Percentiles rank a stretch among this genome's conserved stretches.
phyloP scores from a whole-genome alignment of 2,888 invertebrate genomes.

The Epirrhoe tristata region DNA sequence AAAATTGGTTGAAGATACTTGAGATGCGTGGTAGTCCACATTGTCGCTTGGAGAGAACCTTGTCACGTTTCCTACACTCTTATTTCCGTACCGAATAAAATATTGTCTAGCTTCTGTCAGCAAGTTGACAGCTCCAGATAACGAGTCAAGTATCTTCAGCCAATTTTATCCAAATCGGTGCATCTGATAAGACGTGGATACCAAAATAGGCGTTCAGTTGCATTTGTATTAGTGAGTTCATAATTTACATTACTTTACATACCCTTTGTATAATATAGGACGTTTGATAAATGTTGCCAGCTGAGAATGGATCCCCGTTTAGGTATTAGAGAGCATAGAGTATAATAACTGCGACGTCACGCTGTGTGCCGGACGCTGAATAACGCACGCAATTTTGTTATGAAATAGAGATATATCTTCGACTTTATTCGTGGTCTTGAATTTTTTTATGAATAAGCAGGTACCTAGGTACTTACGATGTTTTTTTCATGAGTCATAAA shows the following conservation, averaged over 20 bases:
- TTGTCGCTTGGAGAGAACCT: not conserved
- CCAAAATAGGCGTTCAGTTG: conserved; percentile 8
- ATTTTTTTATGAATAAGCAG: not conserved
- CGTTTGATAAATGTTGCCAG: conserved; percentile 37
- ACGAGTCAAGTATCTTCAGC: not conserved
- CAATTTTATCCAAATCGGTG: conserved; percentile 3
- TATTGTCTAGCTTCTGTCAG: not conserved
- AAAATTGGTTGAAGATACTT: too few species aligned
- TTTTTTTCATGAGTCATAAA: too few species aligned
- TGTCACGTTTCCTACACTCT: not conserved
- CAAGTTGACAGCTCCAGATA: not conserved
- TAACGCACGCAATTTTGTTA: conserved; percentile 25
- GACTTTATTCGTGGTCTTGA: not conserved
- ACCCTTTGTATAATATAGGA: conserved; percentile 9
- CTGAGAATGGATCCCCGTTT: conserved; percentile 30
- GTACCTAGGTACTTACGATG: too few species aligned
- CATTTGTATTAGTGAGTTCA: conserved; percentile 8
- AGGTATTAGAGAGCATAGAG: conserved; percentile 28
- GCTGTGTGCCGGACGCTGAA: conserved; percentile 33
- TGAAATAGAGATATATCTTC: not conserved
- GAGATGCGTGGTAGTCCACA: too few species aligned
- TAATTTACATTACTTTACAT: conserved; percentile 12
- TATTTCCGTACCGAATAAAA: not conserved
- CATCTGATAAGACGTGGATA: not conserved
- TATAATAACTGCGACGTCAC: conserved; percentile 25